Base-by-base conservation (phyloP, 2,797 vertebrate species). In the Catharus ustulatus region DNA sequence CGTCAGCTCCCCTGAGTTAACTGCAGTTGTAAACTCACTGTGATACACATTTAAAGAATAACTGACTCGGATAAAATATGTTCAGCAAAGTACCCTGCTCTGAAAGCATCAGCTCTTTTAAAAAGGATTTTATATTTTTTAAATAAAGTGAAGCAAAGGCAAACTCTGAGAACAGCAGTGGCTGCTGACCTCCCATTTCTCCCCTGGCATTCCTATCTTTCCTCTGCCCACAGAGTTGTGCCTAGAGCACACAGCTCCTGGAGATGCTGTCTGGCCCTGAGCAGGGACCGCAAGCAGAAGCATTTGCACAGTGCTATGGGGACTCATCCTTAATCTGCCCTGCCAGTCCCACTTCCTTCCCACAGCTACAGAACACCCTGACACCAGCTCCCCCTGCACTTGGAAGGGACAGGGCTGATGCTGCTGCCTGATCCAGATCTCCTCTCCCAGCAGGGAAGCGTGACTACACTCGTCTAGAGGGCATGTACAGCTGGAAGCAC, bases 261-360 rank as follows among this genome's bases (percentile, higher is more conserved):
- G 18, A 42, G 46, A 36, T 49, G 59, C 38, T 32, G 67, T 10
- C 46, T 57, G 87, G 29, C 43, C 38, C 74, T 6, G 34, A 77
- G 72, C 0, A 26, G 46, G 20, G 26, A 52, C 52, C 29, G 58
- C 61, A 86, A 77, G 73, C 2, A 80, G 68, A 32, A 79, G 48
- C 49, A 92, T 61, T 29, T 42, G n/a, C 71, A 58, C 58, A 61
- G 42, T 32, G 58, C 49, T 68, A 0, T 4, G 40, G 17, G 78
- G 64, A 81, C 40, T 55, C 48, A 18, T 29, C n/a, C 2, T 75
- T 45, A 40, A 15, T 30, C 34, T 82, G 72, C 23, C 49, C 77
- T 69, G 77, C 88, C 68, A 82, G 63, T 96, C 97, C 83, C 11
- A 26, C 95, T 96, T 97, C 97, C 95, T 98, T 97, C 97, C 97